A percentile compares a stretch with the other conserved stretches of the same genome.
These are phyloP conservation scores for Yponomeuta sedellus DNA, from an alignment of 2,888 invertebrate genomes.

Conservation along the genomic window DNA sequence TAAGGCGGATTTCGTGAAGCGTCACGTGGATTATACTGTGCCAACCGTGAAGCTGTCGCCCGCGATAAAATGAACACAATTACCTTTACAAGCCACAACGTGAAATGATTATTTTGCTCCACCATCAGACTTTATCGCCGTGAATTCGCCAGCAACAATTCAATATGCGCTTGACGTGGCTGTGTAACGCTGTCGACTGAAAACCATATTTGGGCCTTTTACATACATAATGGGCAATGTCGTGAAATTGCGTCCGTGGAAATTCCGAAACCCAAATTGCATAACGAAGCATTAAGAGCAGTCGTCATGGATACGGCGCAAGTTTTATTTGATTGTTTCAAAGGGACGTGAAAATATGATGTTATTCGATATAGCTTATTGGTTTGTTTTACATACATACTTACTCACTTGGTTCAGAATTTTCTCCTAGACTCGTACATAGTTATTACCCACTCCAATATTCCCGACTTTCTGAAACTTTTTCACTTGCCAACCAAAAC, in stretches of 20 bases:
- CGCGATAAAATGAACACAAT: neutral
- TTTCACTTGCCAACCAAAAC: neutral
- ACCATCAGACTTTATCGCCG: conserved; percentile 1
- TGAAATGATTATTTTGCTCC: neutral
- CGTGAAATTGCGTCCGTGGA: neutral
- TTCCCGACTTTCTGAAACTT: conserved; percentile 4
- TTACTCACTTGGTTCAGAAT: neutral
- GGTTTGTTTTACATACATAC: neutral
- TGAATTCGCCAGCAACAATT: conserved; percentile 6
- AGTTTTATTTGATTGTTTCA: conserved; percentile 11
- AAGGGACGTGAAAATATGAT: neutral
- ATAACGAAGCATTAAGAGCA: conserved; percentile 10
- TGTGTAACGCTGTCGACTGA: conserved; percentile 4
- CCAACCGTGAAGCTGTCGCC: neutral
- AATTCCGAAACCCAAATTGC: conserved; percentile 6
- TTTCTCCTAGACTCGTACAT: neutral
- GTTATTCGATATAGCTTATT: neutral
- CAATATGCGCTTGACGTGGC: conserved; percentile 6
- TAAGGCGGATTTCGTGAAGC: neutral
- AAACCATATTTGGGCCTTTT: conserved; percentile 12
- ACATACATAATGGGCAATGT: conserved; percentile 12
- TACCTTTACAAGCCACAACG: neutral
- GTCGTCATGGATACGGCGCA: neutral
- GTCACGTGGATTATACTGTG: neutral
- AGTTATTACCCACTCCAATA: neutral